These are phyloP conservation scores for Mus spicilegus DNA, from an alignment of 2,113 vertebrate species.

Conservation along the genomic window DNA sequence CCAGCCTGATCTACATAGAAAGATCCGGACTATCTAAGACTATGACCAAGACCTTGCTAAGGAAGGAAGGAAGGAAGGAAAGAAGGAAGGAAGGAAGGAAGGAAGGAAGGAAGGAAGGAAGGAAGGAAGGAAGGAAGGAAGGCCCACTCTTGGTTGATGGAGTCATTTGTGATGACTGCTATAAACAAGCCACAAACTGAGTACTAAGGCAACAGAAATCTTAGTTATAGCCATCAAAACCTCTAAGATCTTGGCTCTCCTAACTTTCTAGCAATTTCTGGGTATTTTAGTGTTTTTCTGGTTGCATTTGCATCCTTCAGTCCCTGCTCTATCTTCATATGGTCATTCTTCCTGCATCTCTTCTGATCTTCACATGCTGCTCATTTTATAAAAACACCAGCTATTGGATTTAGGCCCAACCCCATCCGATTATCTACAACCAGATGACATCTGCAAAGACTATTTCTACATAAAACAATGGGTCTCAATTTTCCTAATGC, in stretches of 20 bases:
- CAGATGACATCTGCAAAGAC: background rate
- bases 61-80: too few relatives aligned
- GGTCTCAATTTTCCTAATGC: background rate
- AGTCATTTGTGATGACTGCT: background rate
- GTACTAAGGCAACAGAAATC: background rate
- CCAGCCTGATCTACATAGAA: background rate
- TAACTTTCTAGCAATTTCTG: background rate
- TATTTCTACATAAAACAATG: slow-evolving; percentile 26
- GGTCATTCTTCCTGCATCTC: background rate
- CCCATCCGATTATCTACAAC: background rate
- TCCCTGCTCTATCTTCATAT: background rate
- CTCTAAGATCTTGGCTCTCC: background rate
- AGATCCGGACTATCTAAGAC: background rate
- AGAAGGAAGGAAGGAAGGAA: too few relatives aligned
- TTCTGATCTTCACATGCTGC: background rate
- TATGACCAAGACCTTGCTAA: background rate
- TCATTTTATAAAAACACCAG: background rate
- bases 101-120: too few relatives aligned
- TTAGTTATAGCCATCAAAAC: background rate
- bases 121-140: too few relatives aligned
- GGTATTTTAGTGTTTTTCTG: background rate
- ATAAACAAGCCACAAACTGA: background rate
- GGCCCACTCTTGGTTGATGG: background rate
- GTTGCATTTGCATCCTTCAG: rapidly evolving
- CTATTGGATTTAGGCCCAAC: background rate